Conservation (phyloP, 2,797 vertebrate genomes). For the Sternotherus odoratus region DNA sequence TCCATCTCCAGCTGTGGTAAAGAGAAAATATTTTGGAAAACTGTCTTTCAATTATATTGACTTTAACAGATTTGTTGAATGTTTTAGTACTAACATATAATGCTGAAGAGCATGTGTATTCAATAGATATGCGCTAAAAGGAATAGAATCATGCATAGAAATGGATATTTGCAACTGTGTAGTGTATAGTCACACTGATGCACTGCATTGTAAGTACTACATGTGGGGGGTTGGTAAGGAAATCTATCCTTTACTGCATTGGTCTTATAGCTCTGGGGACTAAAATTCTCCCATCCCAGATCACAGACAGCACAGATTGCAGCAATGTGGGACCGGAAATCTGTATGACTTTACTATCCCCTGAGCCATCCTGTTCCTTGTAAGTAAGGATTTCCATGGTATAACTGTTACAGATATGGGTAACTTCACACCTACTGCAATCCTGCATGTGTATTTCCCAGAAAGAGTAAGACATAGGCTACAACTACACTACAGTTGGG, state of each 20-base stretch:
- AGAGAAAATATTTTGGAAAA: not conserved
- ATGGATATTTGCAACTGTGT: too few relatives aligned
- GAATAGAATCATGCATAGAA: too few relatives aligned
- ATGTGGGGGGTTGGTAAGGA: not conserved
- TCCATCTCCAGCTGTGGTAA: not conserved
- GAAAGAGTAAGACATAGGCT: not conserved
- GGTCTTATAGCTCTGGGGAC: not conserved
- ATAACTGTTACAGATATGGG: not conserved
- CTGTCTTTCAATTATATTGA: not conserved
- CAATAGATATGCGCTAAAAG: too few relatives aligned
- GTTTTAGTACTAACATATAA: not conserved
- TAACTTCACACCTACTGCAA: not conserved
- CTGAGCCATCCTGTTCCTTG: not conserved
- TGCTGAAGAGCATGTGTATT: too few relatives aligned
- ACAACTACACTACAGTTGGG: too few relatives aligned
- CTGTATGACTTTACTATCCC: not conserved
- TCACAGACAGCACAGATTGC: not conserved
- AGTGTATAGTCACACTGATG: not conserved
- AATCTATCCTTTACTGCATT: not conserved
- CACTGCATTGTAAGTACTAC: not conserved
- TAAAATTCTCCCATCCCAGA: not conserved
- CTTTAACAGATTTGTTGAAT: rapidly evolving
- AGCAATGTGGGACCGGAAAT: not conserved
- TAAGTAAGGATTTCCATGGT: not conserved
- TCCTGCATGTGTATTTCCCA: not conserved